A percentile compares a stretch with the other conserved stretches of the same genome.
These are phyloP conservation scores for Trissolcus basalis DNA, from an alignment of 1,140 invertebrate species.

Conservation along the genomic window DNA sequence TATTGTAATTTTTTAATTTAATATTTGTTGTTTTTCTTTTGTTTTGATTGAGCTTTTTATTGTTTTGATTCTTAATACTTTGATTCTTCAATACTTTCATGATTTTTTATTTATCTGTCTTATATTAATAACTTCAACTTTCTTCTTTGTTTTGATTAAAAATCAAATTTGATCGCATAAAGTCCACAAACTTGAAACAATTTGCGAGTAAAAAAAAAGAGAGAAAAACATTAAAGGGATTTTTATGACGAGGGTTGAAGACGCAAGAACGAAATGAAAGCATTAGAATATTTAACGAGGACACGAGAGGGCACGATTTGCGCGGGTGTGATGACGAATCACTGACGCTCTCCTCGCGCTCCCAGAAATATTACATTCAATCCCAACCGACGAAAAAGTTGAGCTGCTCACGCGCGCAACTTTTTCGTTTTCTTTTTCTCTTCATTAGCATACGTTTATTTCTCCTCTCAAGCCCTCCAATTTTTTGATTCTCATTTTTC, in stretches of 20 bases:
- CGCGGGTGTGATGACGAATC: slow-evolving; percentile 69
- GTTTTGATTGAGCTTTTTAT: too few species aligned
- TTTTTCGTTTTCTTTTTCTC: slow-evolving; percentile 28
- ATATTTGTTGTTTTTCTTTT: too few species aligned
- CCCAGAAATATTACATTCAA: slow-evolving; percentile 61
- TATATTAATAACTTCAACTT: too few species aligned
- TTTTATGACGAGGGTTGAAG: slow-evolving; percentile 13
- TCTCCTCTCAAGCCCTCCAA: background rate
- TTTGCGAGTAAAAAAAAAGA: too few species aligned
- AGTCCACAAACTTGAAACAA: too few species aligned
- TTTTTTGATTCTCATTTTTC: slow-evolving; percentile 19
- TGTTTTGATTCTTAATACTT: too few species aligned
- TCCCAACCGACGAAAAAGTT: slow-evolving; percentile 45
- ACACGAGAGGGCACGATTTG: slow-evolving; percentile 55
- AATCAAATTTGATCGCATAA: too few species aligned
- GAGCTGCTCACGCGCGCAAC: slow-evolving; percentile 21
- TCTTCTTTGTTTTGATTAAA: too few species aligned
- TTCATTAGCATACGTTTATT: slow-evolving; percentile 48
- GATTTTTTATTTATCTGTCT: too few species aligned
- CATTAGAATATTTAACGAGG: slow-evolving; percentile 67
- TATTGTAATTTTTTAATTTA: too few species aligned
- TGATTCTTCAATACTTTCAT: too few species aligned
- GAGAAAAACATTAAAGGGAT: too few species aligned
- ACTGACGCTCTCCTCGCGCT: slow-evolving; percentile 37
- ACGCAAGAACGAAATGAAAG: slow-evolving; percentile 36